A percentile compares a stretch with the other conserved stretches of the same genome.
Conservation (phyloP, 1,140 invertebrate species). For the Diplogasteroides magnus region DNA sequence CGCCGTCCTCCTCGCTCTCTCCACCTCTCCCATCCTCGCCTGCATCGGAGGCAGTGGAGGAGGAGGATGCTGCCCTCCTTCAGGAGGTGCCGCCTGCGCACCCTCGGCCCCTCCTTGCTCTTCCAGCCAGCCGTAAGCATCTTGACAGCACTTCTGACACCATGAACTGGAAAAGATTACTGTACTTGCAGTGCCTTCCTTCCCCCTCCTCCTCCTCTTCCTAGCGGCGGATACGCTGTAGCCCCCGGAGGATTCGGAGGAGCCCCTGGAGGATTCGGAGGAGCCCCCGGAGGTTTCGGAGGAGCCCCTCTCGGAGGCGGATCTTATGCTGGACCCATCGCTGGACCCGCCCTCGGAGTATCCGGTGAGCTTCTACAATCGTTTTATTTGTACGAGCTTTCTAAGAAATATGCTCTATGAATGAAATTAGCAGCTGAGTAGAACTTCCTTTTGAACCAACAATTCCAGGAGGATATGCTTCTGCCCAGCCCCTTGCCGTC, state of each 20-base stretch:
- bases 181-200: background rate
- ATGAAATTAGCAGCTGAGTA: no score
- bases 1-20: background rate
- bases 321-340: no score
- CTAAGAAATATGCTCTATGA: no score
- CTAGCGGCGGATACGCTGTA: background rate
- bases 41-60: background rate
- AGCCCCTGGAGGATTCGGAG: background rate
- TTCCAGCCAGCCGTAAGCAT: background rate
- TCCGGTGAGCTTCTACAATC: no score
- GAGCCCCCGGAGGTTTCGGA: background rate
- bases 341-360: no score
- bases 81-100: background rate
- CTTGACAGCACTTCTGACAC: no score
- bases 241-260: background rate
- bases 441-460: no score
- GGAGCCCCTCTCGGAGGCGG: no score
- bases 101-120: background rate
- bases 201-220: background rate
- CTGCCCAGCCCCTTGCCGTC: no score
- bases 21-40: background rate
- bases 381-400: no score
- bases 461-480: no score
- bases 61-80: background rate
- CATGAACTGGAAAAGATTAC: no score